Evolutionary conservation across 2,888 invertebrate species (phyloP).

Genomic region (Ichneumoninae sp.): DNA sequence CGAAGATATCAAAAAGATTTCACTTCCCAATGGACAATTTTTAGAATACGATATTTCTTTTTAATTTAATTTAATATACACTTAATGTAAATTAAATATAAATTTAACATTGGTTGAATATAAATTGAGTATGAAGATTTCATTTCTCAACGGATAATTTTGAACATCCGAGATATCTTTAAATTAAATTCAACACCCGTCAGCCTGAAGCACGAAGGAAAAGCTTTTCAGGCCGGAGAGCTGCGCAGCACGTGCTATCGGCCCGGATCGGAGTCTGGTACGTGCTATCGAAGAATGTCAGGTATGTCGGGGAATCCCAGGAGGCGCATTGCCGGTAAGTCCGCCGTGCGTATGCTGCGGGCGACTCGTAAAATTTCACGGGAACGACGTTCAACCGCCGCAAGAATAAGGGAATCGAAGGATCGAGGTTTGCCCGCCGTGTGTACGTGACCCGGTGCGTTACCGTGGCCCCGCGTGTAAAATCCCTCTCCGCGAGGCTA

Average conservation of each 20-base stretch:
- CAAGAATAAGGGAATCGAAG: not conserved
- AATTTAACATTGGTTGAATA: too few species aligned
- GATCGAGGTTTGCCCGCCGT: not conserved
- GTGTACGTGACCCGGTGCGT: conserved; percentile 45
- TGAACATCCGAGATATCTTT: too few species aligned
- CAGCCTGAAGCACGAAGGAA: not conserved
- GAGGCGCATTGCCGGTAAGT: not conserved
- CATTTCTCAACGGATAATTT: too few species aligned
- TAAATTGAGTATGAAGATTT: not conserved
- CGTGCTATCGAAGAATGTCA: conserved; percentile 39
- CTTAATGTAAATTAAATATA: not conserved
- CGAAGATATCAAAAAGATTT: not conserved
- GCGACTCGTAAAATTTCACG: conserved; percentile 44
- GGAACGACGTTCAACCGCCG: not conserved
- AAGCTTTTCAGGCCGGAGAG: not conserved
- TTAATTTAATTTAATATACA: not conserved
- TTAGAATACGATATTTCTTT: not conserved
- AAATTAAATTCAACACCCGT: not conserved
- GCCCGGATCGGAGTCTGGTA: not conserved
- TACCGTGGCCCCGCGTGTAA: conserved; percentile 19
- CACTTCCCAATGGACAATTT: not conserved
- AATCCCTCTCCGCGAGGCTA: conserved; percentile 27
- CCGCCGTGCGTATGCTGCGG: conserved; percentile 2
- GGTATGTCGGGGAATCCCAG: conserved; percentile 54
- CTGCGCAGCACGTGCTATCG: conserved; percentile 16